Percentiles rank a stretch among this genome's conserved stretches.
Conservation (phyloP, 2,797 vertebrate genomes). For the Epinephelus malabaricus region DNA sequence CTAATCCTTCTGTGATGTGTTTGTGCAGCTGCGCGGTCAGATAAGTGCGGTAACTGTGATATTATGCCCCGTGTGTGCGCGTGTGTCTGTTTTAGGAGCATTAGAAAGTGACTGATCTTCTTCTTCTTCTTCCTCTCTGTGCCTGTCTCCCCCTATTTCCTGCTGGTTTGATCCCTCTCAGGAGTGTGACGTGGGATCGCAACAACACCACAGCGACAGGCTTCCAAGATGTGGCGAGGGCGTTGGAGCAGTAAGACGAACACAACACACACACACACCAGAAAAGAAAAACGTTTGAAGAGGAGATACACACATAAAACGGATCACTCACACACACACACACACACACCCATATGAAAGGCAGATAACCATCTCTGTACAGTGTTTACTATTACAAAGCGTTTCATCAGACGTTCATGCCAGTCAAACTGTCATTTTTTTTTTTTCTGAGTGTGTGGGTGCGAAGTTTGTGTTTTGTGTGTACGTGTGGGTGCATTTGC, state of each 20-base stretch:
- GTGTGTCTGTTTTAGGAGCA: conserved; percentile 12
- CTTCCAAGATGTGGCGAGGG: conserved; percentile 92
- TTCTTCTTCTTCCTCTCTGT: conserved; percentile 35
- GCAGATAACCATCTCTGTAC: conserved; percentile 57
- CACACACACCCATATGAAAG: conserved; percentile 38
- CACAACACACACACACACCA: conserved; percentile 28
- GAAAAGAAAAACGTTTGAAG: conserved; percentile 35
- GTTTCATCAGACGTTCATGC: conserved; percentile 80
- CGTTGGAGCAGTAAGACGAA: conserved; percentile 91
- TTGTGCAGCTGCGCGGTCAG: conserved; percentile 35
- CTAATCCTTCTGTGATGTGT: conserved; percentile 19
- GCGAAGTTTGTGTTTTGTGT: conserved; percentile 29
- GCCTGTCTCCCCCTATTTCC: conserved; percentile 54
- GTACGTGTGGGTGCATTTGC: conserved; percentile 36
- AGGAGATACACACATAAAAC: conserved; percentile 41
- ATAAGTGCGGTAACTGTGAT: conserved; percentile 11
- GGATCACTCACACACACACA: conserved; percentile 27
- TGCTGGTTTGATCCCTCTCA: conserved; percentile 67
- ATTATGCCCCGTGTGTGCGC: neutral
- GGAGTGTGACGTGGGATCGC: conserved; percentile 94
- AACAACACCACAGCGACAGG: conserved; percentile 92
- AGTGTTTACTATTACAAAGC: conserved; percentile 71
- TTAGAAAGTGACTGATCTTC: conserved; percentile 41
- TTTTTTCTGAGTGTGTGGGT: conserved; percentile 12
- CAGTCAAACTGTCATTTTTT: conserved; percentile 42